Percentiles rank a stretch among this genome's conserved stretches.
These are phyloP conservation scores for Arnoldichthys spilopterus DNA, from an alignment of 2,797 vertebrate genomes.

Conservation along the genomic window DNA sequence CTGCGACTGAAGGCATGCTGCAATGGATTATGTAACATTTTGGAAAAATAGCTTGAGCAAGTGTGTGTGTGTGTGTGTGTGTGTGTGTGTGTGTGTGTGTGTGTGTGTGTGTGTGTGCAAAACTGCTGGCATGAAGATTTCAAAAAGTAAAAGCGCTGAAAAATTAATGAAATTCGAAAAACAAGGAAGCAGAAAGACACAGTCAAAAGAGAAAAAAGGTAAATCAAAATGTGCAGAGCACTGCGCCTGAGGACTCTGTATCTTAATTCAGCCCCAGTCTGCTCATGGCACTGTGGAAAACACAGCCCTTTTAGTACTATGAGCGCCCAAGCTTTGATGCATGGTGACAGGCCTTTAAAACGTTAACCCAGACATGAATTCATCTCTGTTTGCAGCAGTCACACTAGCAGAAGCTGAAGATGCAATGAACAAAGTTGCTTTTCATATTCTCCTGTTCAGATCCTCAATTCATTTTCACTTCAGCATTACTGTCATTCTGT, in stretches of 20 bases:
- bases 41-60: neutral
- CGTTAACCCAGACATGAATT: conserved; percentile 2
- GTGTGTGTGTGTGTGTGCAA: conserved; percentile 6
- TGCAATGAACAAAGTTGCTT: neutral
- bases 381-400: neutral
- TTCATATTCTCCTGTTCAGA: neutral
- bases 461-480: neutral
- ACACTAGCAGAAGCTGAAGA: neutral
- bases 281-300: conserved; percentile 8
- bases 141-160: conserved; percentile 42
- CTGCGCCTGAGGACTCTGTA: conserved; percentile 50
- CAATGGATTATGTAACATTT: conserved; percentile 36
- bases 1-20: neutral
- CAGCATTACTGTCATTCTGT: neutral
- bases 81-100: conserved; percentile 1
- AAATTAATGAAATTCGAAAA: conserved; percentile 60
- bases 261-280: neutral
- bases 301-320: conserved; percentile 8
- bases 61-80: conserved; percentile 1
- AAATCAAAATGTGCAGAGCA: conserved; percentile 55
- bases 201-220: conserved; percentile 30
- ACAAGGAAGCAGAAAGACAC: conserved; percentile 14
- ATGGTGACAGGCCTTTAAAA: conserved; percentile 30
- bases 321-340: conserved; percentile 16
- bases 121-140: conserved; percentile 33